phyloP scores from a whole-genome alignment of 92 coral and sea anemone species.

The Micromussa lordhowensis region DNA sequence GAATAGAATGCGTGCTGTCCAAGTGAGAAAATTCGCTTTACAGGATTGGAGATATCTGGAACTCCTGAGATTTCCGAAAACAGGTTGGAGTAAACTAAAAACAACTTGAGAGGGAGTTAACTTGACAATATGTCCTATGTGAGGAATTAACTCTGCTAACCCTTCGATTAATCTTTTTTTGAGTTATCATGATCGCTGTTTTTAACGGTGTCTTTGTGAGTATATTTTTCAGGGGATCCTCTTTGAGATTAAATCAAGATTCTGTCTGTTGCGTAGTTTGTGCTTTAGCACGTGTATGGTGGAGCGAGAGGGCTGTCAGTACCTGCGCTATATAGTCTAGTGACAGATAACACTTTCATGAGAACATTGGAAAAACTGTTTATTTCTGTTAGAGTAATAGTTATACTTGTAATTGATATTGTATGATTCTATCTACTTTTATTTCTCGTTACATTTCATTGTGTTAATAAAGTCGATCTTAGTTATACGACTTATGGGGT shows the following conservation, averaged over 20 bases:
- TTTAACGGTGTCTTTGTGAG: not conserved
- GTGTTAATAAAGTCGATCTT: constrained; percentile 5
- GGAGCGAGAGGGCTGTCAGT: not conserved
- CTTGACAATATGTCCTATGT: too few relatives aligned
- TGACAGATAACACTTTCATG: not conserved
- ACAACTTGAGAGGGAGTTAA: too few relatives aligned
- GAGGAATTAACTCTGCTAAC: too few relatives aligned
- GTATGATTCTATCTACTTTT: constrained; percentile 4
- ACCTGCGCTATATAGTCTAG: not conserved
- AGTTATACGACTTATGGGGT: not conserved
- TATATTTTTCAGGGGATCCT: not conserved
- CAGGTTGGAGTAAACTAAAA: too few relatives aligned
- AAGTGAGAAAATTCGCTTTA: too few relatives aligned
- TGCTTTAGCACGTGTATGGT: not conserved
- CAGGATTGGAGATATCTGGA: too few relatives aligned
- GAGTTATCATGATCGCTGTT: too few relatives aligned
- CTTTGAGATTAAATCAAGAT: too few relatives aligned
- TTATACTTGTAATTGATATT: not conserved
- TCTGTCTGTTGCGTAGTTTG: too few relatives aligned
- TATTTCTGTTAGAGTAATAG: not conserved
- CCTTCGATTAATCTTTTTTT: too few relatives aligned
- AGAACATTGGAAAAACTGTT: not conserved
- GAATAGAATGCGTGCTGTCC: too few relatives aligned
- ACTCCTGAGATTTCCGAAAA: too few relatives aligned
- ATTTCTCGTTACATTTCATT: not conserved